Conservation (phyloP, 2,113 vertebrate species). For the Menura novaehollandiae region DNA sequence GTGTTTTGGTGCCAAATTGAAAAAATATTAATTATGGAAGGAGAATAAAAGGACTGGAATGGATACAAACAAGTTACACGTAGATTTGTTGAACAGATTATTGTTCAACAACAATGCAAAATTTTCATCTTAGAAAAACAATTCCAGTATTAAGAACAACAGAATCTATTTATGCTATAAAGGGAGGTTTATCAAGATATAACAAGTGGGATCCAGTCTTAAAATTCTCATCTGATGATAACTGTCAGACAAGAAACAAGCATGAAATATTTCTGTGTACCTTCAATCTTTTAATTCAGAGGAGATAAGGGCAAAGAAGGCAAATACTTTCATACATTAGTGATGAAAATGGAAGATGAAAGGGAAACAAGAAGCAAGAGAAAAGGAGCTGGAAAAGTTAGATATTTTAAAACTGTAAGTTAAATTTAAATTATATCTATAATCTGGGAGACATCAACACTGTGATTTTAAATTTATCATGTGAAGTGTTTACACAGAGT, state of each 20-base stretch:
- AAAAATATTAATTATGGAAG: background rate
- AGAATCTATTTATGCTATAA: background rate
- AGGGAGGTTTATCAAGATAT: background rate
- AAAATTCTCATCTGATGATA: background rate
- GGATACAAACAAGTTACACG: background rate
- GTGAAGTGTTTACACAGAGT: background rate
- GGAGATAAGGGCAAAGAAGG: background rate
- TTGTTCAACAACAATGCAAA: background rate
- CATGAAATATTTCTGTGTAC: background rate
- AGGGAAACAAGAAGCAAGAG: background rate
- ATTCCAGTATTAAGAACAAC: background rate
- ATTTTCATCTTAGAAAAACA: background rate
- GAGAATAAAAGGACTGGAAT: conserved; percentile 1
- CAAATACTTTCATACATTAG: background rate
- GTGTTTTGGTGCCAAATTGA: background rate
- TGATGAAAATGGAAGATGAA: background rate
- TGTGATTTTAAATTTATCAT: background rate
- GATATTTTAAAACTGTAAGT: background rate
- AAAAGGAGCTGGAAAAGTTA: background rate
- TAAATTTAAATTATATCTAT: conserved; percentile 9
- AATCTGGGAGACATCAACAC: background rate
- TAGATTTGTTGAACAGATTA: conserved; percentile 2
- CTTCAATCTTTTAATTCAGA: background rate
- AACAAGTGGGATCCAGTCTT: background rate
- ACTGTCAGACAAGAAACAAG: background rate